phyloP scores from a whole-genome alignment of 2,888 invertebrate species.

The Drosophila multiciliata region DNA sequence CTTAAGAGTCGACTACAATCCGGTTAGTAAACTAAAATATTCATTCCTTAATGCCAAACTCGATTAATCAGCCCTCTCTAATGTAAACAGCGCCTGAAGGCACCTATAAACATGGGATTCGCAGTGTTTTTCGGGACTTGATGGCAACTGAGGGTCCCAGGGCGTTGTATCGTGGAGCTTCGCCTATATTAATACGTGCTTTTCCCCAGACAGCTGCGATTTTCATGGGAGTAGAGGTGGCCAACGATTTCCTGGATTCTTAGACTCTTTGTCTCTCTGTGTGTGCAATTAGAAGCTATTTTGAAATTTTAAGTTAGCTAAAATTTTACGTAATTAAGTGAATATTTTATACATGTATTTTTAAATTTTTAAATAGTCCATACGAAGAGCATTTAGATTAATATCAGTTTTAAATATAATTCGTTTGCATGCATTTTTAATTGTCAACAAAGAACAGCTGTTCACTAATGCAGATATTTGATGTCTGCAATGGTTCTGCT shows the following conservation, averaged over 20 bases:
- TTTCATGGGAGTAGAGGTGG: constrained; percentile 97
- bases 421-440: neutral
- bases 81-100: constrained; percentile 92
- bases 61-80: neutral
- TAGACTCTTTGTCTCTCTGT: constrained; percentile 25
- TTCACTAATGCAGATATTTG: neutral
- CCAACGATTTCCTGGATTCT: constrained; percentile 89
- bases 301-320: constrained; percentile 1
- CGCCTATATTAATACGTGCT: constrained; percentile 97
- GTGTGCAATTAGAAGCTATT: constrained; percentile 42
- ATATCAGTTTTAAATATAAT: neutral
- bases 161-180: constrained; percentile 96
- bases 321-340: constrained; percentile 15
- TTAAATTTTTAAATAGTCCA: neutral
- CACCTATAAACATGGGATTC: constrained; percentile 95
- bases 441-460: constrained; percentile 2
- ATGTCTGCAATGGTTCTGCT: neutral
- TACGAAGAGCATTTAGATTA: no score
- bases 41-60: neutral
- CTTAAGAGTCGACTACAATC: constrained; percentile 98
- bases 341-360: constrained; percentile 20
- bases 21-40: constrained; percentile 85
- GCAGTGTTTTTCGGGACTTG: constrained; percentile 94
- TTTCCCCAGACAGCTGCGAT: constrained; percentile 99
- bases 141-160: constrained; percentile 94